These are phyloP conservation scores for Meandrusa payeni DNA, from an alignment of 2,888 invertebrate genomes.

Conservation along the genomic window DNA sequence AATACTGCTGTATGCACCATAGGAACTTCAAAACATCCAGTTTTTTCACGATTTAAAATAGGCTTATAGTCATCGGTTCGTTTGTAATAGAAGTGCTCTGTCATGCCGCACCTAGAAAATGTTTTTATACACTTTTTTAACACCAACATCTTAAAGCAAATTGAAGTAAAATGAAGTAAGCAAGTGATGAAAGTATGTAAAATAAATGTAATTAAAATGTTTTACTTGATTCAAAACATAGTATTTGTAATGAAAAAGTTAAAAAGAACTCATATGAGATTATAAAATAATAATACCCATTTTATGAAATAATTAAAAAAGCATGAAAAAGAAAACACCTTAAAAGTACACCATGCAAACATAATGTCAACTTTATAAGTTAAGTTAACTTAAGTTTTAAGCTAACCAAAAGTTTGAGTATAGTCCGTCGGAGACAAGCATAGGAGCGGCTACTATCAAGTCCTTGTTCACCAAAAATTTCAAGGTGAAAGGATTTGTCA, in stretches of 20 bases:
- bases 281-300: no score
- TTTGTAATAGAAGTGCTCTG: slow-evolving; percentile 89
- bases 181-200: no score
- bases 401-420: slow-evolving; percentile 97
- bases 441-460: slow-evolving; percentile 87
- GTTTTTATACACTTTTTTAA: no score
- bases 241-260: no score
- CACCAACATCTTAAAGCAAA: no score
- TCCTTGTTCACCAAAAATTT: slow-evolving; percentile 82
- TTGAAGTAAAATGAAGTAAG: no score
- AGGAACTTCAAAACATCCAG: slow-evolving; percentile 91
- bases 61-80: slow-evolving; percentile 92
- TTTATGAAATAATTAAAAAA: no score
- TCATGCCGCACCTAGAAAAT: slow-evolving; percentile 88
- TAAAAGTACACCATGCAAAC: slow-evolving; percentile 22
- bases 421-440: slow-evolving; percentile 91
- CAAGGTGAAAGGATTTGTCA: slow-evolving; percentile 85
- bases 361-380: slow-evolving; percentile 12
- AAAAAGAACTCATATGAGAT: no score
- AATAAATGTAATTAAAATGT: no score
- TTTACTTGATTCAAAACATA: no score
- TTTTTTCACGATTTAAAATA: slow-evolving; percentile 84
- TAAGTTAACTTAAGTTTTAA: slow-evolving; percentile 17
- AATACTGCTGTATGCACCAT: slow-evolving; percentile 95
- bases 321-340: slow-evolving; percentile 23